Evolutionary conservation across 2,797 vertebrate species (phyloP).

Genomic region (Cygnus olor): DNA sequence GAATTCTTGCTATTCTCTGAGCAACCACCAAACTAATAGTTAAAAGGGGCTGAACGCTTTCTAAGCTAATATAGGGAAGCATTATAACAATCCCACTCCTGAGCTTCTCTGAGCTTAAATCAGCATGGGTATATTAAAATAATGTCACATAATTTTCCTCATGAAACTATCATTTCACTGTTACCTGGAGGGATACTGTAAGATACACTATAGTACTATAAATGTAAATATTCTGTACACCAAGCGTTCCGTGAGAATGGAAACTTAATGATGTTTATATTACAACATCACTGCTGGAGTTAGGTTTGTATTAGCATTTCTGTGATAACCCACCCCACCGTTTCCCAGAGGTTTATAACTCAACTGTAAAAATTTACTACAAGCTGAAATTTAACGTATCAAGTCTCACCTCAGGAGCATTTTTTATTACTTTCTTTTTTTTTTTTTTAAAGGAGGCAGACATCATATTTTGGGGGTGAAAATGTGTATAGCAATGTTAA

Average conservation of each 20-base stretch:
- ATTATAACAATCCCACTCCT: conserved; percentile 48
- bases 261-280: conserved; percentile 69
- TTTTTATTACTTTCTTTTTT: not conserved
- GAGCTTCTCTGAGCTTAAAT: conserved; percentile 58
- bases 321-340: conserved; percentile 46
- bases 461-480: not conserved
- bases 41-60: conserved; percentile 32
- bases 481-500: not conserved
- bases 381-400: conserved; percentile 22
- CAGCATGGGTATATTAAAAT: conserved; percentile 67
- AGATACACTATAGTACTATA: conserved; percentile 59
- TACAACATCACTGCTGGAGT: conserved; percentile 63
- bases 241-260: conserved; percentile 59
- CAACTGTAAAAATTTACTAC: conserved; percentile 46
- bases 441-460: not conserved
- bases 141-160: conserved; percentile 72
- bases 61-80: conserved; percentile 20
- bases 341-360: conserved; percentile 59
- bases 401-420: not conserved
- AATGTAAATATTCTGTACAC: conserved; percentile 75
- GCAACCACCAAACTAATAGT: conserved; percentile 29
- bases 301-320: conserved; percentile 55
- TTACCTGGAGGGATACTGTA: conserved; percentile 70
- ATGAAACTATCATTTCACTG: conserved; percentile 56
- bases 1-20: conserved; percentile 22